Conservation (phyloP, 1,140 invertebrate genomes). For the Saccostrea glomerata region DNA sequence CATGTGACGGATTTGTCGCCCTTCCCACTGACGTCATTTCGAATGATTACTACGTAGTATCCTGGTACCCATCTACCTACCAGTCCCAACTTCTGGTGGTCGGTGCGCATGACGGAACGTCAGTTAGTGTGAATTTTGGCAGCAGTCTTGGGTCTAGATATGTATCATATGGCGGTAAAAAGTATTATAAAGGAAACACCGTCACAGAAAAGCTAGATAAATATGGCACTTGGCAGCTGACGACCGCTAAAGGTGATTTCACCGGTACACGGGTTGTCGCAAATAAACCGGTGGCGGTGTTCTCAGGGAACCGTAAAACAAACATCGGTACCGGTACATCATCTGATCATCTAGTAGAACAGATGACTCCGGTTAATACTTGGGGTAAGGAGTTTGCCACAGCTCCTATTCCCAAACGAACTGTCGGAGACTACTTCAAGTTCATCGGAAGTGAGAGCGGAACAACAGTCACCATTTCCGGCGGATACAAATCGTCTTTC, state of each 20-base stretch:
- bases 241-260: slow-evolving; percentile 57
- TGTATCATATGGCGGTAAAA: slow-evolving; percentile 44
- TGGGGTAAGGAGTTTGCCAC: slow-evolving; percentile 67
- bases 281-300: slow-evolving; percentile 61
- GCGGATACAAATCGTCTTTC: background rate
- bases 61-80: slow-evolving; percentile 48
- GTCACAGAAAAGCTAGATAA: slow-evolving; percentile 50
- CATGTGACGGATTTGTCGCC: slow-evolving; percentile 38
- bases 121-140: slow-evolving; percentile 48
- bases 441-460: slow-evolving; percentile 59
- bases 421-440: slow-evolving; percentile 62
- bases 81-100: slow-evolving; percentile 48
- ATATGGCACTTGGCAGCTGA: slow-evolving; percentile 58
- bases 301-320: slow-evolving; percentile 62
- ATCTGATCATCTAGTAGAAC: slow-evolving; percentile 68
- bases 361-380: slow-evolving; percentile 62
- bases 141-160: background rate
- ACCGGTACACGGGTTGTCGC: slow-evolving; percentile 63
- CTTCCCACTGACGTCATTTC: slow-evolving; percentile 49
- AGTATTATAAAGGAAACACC: slow-evolving; percentile 54
- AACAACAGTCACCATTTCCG: slow-evolving; percentile 53
- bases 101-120: slow-evolving; percentile 52
- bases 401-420: slow-evolving; percentile 61
- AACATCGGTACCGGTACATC: slow-evolving; percentile 48
- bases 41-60: slow-evolving; percentile 41